Evolutionary conservation across 2,113 vertebrate genomes (phyloP).

Genomic region (Brachionichthys hirsutus): DNA sequence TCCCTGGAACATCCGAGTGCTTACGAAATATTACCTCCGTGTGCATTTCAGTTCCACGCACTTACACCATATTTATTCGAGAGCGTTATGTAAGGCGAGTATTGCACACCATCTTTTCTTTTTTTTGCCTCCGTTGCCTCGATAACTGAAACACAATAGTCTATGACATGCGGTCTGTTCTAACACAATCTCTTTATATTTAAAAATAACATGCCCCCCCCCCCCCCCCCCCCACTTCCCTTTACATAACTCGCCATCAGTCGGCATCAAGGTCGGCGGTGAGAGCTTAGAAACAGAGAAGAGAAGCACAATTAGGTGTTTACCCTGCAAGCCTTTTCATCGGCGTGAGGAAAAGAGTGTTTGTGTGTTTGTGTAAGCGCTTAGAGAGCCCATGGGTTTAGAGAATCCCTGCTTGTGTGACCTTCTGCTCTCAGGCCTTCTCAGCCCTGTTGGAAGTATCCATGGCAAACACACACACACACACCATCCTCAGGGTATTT

Average conservation of each 20-base stretch:
- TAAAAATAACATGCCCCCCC: slow-evolving; percentile 61
- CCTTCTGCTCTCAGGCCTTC: slow-evolving; percentile 69
- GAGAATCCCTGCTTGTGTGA: slow-evolving; percentile 61
- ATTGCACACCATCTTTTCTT: slow-evolving; percentile 41
- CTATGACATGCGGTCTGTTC: slow-evolving; percentile 33
- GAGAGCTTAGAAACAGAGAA: slow-evolving; percentile 59
- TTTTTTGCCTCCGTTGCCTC: slow-evolving; percentile 31
- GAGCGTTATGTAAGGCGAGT: slow-evolving; percentile 62
- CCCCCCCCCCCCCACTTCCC: slow-evolving; percentile 33
- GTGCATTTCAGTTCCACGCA: slow-evolving; percentile 55
- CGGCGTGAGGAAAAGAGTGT: slow-evolving; percentile 25
- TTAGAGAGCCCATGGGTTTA: slow-evolving; percentile 35
- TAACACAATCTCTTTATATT: slow-evolving; percentile 50
- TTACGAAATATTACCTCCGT: slow-evolving; percentile 47
- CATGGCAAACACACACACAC: slow-evolving; percentile 56
- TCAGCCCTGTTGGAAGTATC: slow-evolving; percentile 41
- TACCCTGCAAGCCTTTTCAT: slow-evolving; percentile 61
- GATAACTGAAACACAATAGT: slow-evolving; percentile 58
- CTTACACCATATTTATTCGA: slow-evolving; percentile 39
- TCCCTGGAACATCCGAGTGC: slow-evolving; percentile 38
- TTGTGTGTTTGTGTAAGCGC: slow-evolving; percentile 2
- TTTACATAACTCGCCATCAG: slow-evolving; percentile 63
- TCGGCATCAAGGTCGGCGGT: slow-evolving; percentile 54
- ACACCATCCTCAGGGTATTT: slow-evolving; percentile 21
- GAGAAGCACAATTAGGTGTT: slow-evolving; percentile 64